These are phyloP conservation scores for Orthosia gracilis DNA, from an alignment of 2,888 invertebrate species.

Conservation along the genomic window DNA sequence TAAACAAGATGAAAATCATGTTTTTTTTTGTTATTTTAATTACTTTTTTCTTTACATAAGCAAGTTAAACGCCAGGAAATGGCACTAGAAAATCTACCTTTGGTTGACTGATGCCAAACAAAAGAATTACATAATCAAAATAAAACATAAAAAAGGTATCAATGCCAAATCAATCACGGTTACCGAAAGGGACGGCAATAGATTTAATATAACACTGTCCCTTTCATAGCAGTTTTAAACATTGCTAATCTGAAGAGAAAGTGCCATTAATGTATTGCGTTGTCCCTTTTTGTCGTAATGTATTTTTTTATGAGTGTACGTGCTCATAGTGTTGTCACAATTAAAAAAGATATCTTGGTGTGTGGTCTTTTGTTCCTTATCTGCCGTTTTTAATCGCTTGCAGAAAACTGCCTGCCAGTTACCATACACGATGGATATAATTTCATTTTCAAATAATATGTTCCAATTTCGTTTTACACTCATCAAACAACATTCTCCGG, in stretches of 20 bases:
- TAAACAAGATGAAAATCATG: no score
- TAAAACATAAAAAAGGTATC: no score
- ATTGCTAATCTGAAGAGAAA: no score
- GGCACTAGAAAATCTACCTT: not conserved
- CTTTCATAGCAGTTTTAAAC: no score
- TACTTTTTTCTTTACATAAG: not conserved
- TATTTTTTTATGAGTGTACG: conserved; percentile 12
- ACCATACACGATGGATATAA: no score
- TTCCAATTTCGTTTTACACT: no score
- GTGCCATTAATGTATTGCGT: conserved; percentile 4
- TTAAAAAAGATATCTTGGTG: not conserved
- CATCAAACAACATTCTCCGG: no score
- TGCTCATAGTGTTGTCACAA: not conserved
- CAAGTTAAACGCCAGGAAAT: not conserved
- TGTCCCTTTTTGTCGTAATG: conserved; percentile 23
- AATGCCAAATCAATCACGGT: not conserved
- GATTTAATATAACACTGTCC: not conserved
- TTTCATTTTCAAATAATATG: no score
- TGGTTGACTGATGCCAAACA: not conserved
- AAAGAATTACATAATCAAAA: no score
- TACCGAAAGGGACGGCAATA: not conserved
- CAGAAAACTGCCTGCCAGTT: no score
- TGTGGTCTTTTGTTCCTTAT: conserved; percentile 7
- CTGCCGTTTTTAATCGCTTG: not conserved
- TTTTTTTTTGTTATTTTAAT: no score